Evolutionary conservation across 2,797 vertebrate species (phyloP).

Genomic region (Tympanoctomys barrerae): DNA sequence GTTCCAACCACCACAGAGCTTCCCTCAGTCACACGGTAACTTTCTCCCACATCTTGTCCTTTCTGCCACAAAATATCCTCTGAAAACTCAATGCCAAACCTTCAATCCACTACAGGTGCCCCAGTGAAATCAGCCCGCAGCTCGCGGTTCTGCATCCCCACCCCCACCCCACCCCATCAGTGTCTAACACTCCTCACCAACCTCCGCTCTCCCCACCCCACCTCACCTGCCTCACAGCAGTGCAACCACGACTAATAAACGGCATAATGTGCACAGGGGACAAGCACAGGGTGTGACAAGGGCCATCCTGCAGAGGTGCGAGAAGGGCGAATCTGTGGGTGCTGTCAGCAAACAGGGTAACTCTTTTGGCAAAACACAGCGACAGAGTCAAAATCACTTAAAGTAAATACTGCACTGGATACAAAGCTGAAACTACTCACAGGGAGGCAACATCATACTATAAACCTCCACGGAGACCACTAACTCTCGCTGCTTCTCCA

Average conservation of each 20-base stretch:
- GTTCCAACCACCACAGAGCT: not conserved
- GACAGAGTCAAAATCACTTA: not conserved
- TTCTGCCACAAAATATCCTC: not conserved
- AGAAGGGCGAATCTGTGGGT: not conserved
- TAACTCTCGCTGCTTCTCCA: not conserved
- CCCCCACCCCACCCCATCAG: not conserved
- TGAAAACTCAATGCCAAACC: not conserved
- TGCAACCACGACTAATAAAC: not conserved
- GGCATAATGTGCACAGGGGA: not conserved
- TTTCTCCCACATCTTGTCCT: not conserved
- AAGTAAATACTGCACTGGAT: not conserved
- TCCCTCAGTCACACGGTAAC: not conserved
- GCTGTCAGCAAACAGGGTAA: not conserved
- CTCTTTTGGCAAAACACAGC: not conserved
- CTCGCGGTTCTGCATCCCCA: not conserved
- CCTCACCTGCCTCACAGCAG: not conserved
- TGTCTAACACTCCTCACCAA: not conserved
- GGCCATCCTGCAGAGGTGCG: not conserved
- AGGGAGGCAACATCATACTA: not conserved
- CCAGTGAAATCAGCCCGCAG: not conserved
- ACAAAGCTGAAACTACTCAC: not conserved
- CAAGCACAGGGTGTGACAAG: not conserved
- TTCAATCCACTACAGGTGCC: not conserved
- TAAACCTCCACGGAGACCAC: not conserved
- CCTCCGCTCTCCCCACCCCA: not conserved